Evolutionary conservation across 2,113 vertebrate species (phyloP), one percentile per base, ranked within the genome.

Genomic region (Oxyruncus cristatus): DNA sequence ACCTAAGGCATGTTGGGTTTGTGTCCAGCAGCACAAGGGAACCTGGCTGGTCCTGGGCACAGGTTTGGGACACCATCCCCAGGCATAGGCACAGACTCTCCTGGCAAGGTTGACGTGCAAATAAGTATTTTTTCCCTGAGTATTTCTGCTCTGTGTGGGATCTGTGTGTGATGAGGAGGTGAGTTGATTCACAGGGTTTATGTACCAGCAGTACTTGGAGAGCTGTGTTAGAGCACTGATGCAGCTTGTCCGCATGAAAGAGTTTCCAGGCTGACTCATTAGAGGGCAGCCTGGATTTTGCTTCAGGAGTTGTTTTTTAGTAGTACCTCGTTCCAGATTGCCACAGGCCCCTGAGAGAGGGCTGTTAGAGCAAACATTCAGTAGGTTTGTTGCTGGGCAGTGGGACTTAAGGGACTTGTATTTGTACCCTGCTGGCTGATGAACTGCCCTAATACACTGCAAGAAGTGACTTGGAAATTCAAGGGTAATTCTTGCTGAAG

Each of bases 301-400:
- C 47, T 71, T 71, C 0, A 0, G n/a, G 63, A 70, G 24, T 53
- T 88, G 28, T 28, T 76, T 85, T 85, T 84, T 26, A 52, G 32
- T 44, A 33, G 14, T 72, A 30, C 6, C 5, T 53, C 63, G 20
- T 72, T 93, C 66, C 52, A 55, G 20, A 11, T 16, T 66, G 33
- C 39, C 9, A 2, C 3, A 7, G 37, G 41, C 19, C 9, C 4
- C 30, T 14, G 44, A 10, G 41, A 52, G 50, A 32, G 50, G 19
- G 15, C 18, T 89, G 9, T 46, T 50, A 7, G 0, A 15, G 53
- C 1, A 4, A 27, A 41, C 3, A 0, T 19, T 4, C 12, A 22
- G 21, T 9, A 30, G 20, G 37, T 68, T 46, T 0, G 1, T 42
- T 67, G 26, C 42, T 63, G 20, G 27, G 65, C 49, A 41, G 46